These are phyloP conservation scores for Petrosia ficiformis DNA, from an alignment of 37 sponge, comb jelly and placozoan genomes.

Conservation along the genomic window DNA sequence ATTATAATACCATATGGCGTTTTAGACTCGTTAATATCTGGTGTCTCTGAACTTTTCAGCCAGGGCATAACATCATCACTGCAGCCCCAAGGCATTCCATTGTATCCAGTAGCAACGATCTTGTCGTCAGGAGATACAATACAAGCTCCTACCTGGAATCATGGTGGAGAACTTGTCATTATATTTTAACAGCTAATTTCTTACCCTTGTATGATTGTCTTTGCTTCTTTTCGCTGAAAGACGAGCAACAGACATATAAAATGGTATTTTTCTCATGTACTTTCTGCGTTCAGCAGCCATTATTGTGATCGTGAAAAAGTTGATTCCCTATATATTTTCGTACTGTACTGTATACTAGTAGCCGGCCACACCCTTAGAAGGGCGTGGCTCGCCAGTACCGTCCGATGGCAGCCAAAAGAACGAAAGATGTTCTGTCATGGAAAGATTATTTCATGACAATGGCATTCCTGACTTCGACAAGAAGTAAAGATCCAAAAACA, in stretches of 20 bases:
- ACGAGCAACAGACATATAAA: constrained; percentile 96
- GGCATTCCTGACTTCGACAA: background rate
- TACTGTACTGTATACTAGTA: too few relatives aligned
- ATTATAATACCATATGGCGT: constrained; percentile 95
- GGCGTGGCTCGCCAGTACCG: too few relatives aligned
- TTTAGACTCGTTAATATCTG: constrained; percentile 86
- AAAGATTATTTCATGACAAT: background rate
- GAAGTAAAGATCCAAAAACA: constrained; percentile 4
- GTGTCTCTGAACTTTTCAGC: constrained; percentile 62
- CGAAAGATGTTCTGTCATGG: background rate
- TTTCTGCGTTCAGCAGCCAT: constrained; percentile 46
- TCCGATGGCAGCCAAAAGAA: too few relatives aligned
- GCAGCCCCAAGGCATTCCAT: constrained; percentile 89
- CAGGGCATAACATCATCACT: constrained; percentile 96
- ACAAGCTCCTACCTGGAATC: background rate
- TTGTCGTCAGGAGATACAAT: background rate
- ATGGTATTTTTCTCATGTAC: too few relatives aligned
- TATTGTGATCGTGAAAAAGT: background rate
- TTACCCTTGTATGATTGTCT: constrained; percentile 90
- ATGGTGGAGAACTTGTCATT: too few relatives aligned
- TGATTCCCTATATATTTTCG: too few relatives aligned
- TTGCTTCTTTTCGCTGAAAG: constrained; percentile 97
- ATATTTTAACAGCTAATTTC: too few relatives aligned
- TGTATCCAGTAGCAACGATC: background rate
- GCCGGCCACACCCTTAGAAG: too few relatives aligned